phyloP scores from a whole-genome alignment of 2,113 vertebrate species.

The Melanerpes formicivorus region DNA sequence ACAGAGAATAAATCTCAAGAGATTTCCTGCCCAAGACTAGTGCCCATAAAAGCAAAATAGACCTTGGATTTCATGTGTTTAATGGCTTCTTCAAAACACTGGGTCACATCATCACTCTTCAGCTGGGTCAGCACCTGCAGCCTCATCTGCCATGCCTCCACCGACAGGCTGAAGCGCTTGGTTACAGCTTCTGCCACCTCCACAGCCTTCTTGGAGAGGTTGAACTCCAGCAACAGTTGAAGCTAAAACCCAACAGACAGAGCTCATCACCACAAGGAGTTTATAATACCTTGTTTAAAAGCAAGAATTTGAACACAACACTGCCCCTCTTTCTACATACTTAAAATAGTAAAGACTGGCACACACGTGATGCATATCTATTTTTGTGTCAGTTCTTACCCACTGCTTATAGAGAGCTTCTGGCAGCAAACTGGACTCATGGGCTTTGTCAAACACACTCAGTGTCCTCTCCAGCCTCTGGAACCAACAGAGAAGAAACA shows the following conservation, averaged over 20 bases:
- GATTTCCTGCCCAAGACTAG: background rate
- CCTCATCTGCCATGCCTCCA: conserved; percentile 81
- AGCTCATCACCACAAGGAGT: background rate
- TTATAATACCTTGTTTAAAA: background rate
- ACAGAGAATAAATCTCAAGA: background rate
- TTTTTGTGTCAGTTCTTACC: conserved; percentile 78
- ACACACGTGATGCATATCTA: background rate
- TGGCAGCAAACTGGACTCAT: conserved; percentile 79
- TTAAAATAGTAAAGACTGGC: background rate
- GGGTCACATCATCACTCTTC: conserved; percentile 61
- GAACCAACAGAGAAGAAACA: conserved; percentile 19
- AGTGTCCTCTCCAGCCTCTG: conserved; percentile 87
- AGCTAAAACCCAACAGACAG: conserved; percentile 55
- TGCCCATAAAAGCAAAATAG: background rate
- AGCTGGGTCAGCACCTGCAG: conserved; percentile 82
- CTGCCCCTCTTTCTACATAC: background rate
- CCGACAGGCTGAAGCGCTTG: conserved; percentile 75
- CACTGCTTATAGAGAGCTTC: conserved; percentile 88
- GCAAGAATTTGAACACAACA: background rate
- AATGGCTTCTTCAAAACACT: conserved; percentile 85
- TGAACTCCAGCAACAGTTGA: conserved; percentile 72
- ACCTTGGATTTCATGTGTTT: conserved; percentile 85
- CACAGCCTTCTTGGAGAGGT: conserved; percentile 69
- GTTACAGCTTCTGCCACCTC: conserved; percentile 80
- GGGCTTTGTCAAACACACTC: conserved; percentile 80